Percentiles rank a stretch among this genome's conserved stretches.
phyloP scores from a whole-genome alignment of 2,797 vertebrate species.

The Phaenicophaeus curvirostris region DNA sequence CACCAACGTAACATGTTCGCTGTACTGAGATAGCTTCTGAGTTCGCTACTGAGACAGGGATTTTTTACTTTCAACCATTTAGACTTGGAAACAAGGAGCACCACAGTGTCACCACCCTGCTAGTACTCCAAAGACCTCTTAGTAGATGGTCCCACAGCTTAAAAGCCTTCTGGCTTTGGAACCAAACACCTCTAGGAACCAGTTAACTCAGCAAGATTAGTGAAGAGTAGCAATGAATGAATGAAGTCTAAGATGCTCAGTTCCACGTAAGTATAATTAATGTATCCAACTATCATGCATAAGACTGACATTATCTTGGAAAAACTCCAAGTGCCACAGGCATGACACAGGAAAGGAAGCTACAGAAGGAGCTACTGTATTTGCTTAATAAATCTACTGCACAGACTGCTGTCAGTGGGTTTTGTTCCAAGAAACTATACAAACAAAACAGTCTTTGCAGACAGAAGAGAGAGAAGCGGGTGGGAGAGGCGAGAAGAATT shows the following conservation, averaged over 20 bases:
- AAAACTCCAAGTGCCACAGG: slow-evolving; percentile 44
- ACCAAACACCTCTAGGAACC: not conserved
- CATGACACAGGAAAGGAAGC: slow-evolving; percentile 21
- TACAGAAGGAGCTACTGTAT: slow-evolving; percentile 54
- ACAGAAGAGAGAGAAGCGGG: slow-evolving; percentile 11
- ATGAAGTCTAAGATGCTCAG: not conserved
- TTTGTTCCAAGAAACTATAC: slow-evolving; percentile 56
- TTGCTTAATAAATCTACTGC: slow-evolving; percentile 42
- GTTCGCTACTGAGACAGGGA: too few species aligned
- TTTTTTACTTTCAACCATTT: not conserved
- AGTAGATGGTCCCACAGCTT: not conserved
- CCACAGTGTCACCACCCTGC: not conserved
- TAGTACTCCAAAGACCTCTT: not conserved
- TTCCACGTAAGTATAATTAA: slow-evolving; percentile 46
- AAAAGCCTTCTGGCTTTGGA: not conserved
- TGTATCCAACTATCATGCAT: slow-evolving; percentile 12
- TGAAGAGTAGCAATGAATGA: not conserved
- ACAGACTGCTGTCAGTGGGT: slow-evolving; percentile 23
- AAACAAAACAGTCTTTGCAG: slow-evolving; percentile 54
- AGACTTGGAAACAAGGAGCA: not conserved
- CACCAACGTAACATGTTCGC: not conserved
- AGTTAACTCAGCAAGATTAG: not conserved
- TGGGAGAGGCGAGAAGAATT: not conserved
- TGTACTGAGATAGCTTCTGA: not conserved
- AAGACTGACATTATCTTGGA: slow-evolving; percentile 49